Evolutionary conservation across 2,113 vertebrate species (phyloP), one percentile per base, ranked within the genome.

Genomic region (Lanius ludovicianus): DNA sequence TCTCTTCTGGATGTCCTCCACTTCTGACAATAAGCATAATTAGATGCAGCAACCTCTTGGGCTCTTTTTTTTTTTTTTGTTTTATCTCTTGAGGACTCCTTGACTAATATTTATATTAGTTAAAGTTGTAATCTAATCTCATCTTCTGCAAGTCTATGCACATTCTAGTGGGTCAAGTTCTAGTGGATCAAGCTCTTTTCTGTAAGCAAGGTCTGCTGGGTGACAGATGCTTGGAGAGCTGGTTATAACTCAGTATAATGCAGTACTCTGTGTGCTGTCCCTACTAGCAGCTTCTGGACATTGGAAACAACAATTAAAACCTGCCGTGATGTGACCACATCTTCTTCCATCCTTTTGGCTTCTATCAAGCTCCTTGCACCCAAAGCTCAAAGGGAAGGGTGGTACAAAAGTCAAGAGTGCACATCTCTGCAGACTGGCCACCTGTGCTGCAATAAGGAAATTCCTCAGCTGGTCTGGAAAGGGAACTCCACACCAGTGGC

Each of bases 21-120:
- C 22, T 87, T 76, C 73, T 87, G 22, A 78, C n/a, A 55, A 53
- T 6, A 37, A 14, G 13, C 42, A 55, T 80, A 70, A 80, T 55
- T 93, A 76, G 25, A 69, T 73, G 57, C 57, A 79, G 35, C 63
- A 86, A 73, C 27, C 23, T 82, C 55, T 55, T 59, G 50, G 41
- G 7, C 6, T 56, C 71, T 92, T 88, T 69, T 60, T 15, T 42
- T n/a, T 52, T 23, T 52, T 83, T 83, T 53, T 46, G 35, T 44
- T 60, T 37, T 13, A 86, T 94, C 71, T 86, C 47, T 93, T 84
- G 41, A 85, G 67, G 37, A 56, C 73, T 89, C 33, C 30, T 86
- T 94, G 68, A 70, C 39, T 84, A 96, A 88, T 93, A 77, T 71
- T 90, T 93, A 46, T 85, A 33, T 59, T 69, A 84, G 55, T 73